phyloP scores from a whole-genome alignment of 2,113 vertebrate species.

The Chaetops frenatus region DNA sequence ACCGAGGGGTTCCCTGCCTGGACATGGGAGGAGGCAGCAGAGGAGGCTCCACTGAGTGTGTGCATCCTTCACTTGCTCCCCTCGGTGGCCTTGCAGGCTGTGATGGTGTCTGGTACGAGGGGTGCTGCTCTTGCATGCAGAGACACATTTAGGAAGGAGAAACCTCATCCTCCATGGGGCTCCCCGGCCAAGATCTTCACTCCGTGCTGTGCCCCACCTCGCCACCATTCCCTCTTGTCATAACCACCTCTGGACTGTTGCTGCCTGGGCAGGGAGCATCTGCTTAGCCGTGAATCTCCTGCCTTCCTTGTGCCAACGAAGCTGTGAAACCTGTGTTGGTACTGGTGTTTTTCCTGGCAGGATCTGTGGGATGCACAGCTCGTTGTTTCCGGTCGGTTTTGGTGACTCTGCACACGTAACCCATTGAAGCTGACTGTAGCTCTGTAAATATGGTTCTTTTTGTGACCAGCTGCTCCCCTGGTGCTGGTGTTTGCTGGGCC shows the following conservation, averaged over 20 bases:
- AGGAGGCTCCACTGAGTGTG: neutral
- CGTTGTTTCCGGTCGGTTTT: accelerated
- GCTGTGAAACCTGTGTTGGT: slow-evolving; percentile 35
- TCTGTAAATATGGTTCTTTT: slow-evolving; percentile 29
- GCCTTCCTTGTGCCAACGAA: neutral
- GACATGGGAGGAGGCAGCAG: neutral
- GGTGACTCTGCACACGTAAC: neutral
- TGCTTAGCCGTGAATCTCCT: neutral
- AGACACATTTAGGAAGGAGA: neutral
- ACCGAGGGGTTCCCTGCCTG: neutral
- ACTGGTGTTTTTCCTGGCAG: neutral
- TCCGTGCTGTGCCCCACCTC: neutral
- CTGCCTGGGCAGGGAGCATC: neutral
- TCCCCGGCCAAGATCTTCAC: accelerated
- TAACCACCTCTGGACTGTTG: neutral
- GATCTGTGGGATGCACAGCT: neutral
- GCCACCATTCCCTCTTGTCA: neutral
- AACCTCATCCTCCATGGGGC: neutral
- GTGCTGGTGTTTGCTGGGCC: neutral
- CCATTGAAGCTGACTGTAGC: neutral
- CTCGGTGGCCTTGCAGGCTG: neutral
- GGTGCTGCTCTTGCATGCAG: neutral
- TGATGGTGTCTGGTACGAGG: neutral
- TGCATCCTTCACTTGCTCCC: neutral
- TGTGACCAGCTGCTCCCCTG: neutral